Evolutionary conservation across 2,888 invertebrate genomes (phyloP).

Genomic region (Mechanitis messenoides): DNA sequence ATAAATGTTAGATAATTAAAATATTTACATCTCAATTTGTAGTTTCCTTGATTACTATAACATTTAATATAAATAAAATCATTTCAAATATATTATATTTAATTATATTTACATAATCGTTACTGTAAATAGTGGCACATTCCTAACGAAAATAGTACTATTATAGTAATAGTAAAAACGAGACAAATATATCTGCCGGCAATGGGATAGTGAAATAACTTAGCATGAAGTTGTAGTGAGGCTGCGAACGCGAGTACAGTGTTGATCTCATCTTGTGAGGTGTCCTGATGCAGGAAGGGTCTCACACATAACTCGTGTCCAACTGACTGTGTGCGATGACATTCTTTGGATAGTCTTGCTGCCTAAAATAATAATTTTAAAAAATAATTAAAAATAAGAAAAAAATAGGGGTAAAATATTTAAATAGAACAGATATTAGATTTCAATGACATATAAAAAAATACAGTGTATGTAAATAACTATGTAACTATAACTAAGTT

Average conservation of each 20-base stretch:
- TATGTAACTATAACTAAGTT: no score
- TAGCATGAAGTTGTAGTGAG: conserved; percentile 83
- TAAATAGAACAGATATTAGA: no score
- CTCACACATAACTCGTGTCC: conserved; percentile 87
- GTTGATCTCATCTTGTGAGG: conserved; percentile 84
- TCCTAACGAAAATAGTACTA: conserved; percentile 81
- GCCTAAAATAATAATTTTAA: conserved; percentile 67
- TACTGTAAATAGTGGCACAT: conserved; percentile 81
- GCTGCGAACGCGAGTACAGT: conserved; percentile 86
- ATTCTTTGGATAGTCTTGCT: conserved; percentile 83
- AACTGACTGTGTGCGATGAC: conserved; percentile 81
- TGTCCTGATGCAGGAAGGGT: conserved; percentile 88
- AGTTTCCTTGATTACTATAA: no score
- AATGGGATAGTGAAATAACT: conserved; percentile 84
- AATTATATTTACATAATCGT: conserved; percentile 22
- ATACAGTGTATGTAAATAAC: no score
- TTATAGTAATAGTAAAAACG: conserved; percentile 75
- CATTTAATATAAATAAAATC: no score
- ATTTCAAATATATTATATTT: not conserved
- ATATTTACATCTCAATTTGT: no score
- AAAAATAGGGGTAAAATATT: no score
- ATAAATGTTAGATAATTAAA: no score
- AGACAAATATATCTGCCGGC: conserved; percentile 82
- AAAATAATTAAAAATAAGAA: no score
- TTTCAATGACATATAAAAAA: no score